Percentiles rank a stretch among this genome's conserved stretches.
Evolutionary conservation across 2,797 vertebrate species (phyloP).

Genomic region (Cyclopterus lumpus): DNA sequence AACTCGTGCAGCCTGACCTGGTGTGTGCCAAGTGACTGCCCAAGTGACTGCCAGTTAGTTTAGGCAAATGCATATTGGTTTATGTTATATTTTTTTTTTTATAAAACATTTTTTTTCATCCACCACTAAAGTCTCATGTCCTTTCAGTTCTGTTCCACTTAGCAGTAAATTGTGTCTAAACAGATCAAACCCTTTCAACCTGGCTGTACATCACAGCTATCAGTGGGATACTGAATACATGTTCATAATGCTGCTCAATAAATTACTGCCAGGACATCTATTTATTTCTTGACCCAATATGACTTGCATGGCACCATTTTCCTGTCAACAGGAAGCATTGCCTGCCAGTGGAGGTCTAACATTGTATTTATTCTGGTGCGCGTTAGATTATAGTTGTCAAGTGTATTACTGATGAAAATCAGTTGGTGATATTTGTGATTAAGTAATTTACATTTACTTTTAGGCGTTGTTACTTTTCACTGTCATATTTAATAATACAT

Average conservation of each 20-base stretch:
- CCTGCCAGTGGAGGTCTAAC: background rate
- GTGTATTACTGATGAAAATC: background rate
- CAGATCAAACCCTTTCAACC: background rate
- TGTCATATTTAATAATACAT: background rate
- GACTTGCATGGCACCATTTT: background rate
- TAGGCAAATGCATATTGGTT: background rate
- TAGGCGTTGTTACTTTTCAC: background rate
- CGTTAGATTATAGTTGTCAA: background rate
- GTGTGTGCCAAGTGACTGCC: slow-evolving; percentile 20
- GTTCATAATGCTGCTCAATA: background rate
- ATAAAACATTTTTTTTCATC: background rate
- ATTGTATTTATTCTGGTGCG: background rate
- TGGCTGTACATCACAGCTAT: background rate
- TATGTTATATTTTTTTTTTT: background rate
- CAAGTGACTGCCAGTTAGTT: slow-evolving; percentile 23
- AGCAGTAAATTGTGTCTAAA: slow-evolving; percentile 1
- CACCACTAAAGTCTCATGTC: background rate
- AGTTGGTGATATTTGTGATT: background rate
- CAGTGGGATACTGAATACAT: slow-evolving; percentile 8
- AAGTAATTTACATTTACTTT: background rate
- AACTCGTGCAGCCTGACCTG: slow-evolving; percentile 16
- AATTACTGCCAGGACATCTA: background rate
- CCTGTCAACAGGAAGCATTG: background rate
- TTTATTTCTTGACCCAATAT: slow-evolving; percentile 11
- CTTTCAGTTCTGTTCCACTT: background rate